Conservation (phyloP, 2,113 vertebrate genomes). For the Oncorhynchus keta region DNA sequence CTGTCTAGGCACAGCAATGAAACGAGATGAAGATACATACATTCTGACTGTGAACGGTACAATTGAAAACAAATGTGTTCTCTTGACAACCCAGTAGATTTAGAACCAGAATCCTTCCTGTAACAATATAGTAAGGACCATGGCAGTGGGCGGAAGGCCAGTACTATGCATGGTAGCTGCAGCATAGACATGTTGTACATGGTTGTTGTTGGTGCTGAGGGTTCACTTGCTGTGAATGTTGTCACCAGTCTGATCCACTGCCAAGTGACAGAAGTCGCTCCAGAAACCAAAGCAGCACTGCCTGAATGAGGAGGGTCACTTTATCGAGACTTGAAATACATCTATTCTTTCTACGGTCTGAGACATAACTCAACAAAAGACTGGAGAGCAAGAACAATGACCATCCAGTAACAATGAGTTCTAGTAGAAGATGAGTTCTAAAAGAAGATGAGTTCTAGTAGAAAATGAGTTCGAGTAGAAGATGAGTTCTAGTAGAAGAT, state of each 20-base stretch:
- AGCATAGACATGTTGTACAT: constrained; percentile 61
- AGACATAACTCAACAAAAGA: too few species aligned
- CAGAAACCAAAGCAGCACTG: constrained; percentile 44
- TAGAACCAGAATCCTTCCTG: constrained; percentile 16
- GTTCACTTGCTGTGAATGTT: constrained; percentile 64
- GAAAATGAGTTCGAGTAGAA: too few species aligned
- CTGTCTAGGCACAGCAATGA: constrained; percentile 75
- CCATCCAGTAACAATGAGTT: too few species aligned
- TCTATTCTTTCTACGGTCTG: too few species aligned
- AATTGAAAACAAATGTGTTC: constrained; percentile 52
- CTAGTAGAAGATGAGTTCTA: too few species aligned
- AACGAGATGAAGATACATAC: constrained; percentile 74
- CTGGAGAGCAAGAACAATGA: too few species aligned
- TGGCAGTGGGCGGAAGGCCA: constrained; percentile 36
- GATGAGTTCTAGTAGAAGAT: too few species aligned
- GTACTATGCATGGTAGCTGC: constrained; percentile 25
- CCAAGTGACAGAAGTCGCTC: constrained; percentile 73
- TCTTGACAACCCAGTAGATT: constrained; percentile 46
- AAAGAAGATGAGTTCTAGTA: too few species aligned
- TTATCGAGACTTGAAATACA: constrained; percentile 10
- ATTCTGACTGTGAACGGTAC: constrained; percentile 53
- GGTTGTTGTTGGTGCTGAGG: constrained; percentile 56
- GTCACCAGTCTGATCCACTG: constrained; percentile 47
- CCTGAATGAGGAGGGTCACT: constrained; percentile 59
- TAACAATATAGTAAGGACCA: constrained; percentile 35